A percentile compares a stretch with the other conserved stretches of the same genome.
phyloP scores from a whole-genome alignment of 1,140 invertebrate genomes.

The Asobara japonica region DNA sequence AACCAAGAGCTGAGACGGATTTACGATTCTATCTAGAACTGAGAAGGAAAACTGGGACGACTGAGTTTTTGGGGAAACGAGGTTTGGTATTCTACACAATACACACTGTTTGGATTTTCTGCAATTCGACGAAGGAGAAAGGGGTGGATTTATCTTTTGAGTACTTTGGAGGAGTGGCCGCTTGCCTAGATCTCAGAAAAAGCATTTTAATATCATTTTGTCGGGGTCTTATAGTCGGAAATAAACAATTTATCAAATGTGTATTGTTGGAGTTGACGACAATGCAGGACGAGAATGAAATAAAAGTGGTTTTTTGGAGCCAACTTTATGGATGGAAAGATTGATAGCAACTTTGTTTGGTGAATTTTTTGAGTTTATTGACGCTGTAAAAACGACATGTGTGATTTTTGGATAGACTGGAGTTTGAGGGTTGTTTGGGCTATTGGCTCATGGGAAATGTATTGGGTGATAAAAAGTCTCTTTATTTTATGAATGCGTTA shows the following conservation, averaged over 20 bases:
- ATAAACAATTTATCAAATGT: neutral
- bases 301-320: no score
- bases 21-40: constrained; percentile 29
- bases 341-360: no score
- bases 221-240: no score
- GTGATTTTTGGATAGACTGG: no score
- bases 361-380: no score
- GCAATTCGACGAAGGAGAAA: neutral
- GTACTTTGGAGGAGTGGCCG: neutral
- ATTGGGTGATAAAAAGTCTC: no score
- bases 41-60: constrained; percentile 14
- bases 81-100: neutral
- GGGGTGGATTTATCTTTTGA: neutral
- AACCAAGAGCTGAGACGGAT: constrained; percentile 12
- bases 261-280: neutral
- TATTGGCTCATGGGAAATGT: no score
- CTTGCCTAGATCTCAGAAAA: neutral
- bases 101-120: neutral
- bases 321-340: no score
- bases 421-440: no score
- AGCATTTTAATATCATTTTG: neutral
- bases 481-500: no score
- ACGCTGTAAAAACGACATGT: no score
- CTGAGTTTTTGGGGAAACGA: constrained; percentile 4
- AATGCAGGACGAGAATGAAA: neutral